Base-by-base conservation (phyloP, 2,797 vertebrate species). In the Stomatorhinus walkeri region DNA sequence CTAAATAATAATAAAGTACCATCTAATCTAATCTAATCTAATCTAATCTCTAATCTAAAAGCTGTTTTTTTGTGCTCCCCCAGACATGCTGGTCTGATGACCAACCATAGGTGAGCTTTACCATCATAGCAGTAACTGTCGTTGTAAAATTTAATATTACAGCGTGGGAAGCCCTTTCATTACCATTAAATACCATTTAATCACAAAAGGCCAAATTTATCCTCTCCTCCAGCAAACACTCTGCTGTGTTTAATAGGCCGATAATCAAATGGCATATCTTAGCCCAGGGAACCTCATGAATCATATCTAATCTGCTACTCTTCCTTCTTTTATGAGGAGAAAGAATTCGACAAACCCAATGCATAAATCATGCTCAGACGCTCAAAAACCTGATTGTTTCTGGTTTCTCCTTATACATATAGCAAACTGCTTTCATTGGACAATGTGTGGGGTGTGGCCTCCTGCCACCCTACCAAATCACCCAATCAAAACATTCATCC, bases 231-330 rank as follows among this genome's bases (percentile, higher is more conserved):
- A 85, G 46, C 48, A 85, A 85, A 51, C 9, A 52, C 83, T 85
- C n/a, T 46, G 43, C 43, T 28, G 24, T 85, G 49, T 85, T 52
- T 85, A 28, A 51, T 24, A 84, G 46, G 28, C 64, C 12, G 12
- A 36, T 72, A 72, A 72, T 72, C 72, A 79, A 79, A 79, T 79
- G 72, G 19, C 40, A 40, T 40, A 79, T 79, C 72, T 79, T 79
- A 24, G 48, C 83, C 83, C 83, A 54, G 46, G 83, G 83, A 85
- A 85, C 43, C 46, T 28, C 49, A 51, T 85, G 22, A 49, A 48
- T 51, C 49, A 32, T 51, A 24, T 52, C 81, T 49, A 48, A 48
- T 84, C 81, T 1, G 46, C 81, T 49, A 22, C 40, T 84, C 43
- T 49, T 46, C 43, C 46, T 84, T 49, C 49, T 28, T 52, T 51